Percentiles rank a stretch among this genome's conserved stretches.
These are phyloP conservation scores for Gymnogyps californianus DNA, from an alignment of 2,113 vertebrate genomes.

Conservation along the genomic window DNA sequence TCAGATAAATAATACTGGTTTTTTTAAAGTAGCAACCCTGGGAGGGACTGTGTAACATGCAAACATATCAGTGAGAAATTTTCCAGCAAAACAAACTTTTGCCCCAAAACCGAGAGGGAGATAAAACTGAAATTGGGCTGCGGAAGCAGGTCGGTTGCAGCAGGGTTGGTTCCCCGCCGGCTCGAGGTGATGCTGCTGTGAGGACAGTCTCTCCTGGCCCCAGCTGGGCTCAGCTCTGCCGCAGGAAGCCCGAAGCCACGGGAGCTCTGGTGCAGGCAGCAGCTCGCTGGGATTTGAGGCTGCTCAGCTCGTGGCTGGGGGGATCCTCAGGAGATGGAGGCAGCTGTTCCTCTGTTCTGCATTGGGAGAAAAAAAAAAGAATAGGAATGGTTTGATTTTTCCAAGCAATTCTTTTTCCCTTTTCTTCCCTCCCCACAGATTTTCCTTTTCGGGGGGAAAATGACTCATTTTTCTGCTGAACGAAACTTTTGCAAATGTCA, in stretches of 20 bases:
- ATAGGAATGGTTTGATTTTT: background rate
- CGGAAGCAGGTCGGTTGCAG: background rate
- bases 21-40: background rate
- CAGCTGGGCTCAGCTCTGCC: background rate
- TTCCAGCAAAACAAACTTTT: background rate
- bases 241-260: background rate
- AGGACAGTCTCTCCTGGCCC: background rate
- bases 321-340: background rate
- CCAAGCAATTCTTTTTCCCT: background rate
- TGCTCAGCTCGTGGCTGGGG: background rate
- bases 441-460: background rate
- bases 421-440: background rate
- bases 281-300: background rate
- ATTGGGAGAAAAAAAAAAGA: background rate
- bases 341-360: constrained; percentile 18
- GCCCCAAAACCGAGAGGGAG: background rate
- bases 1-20: background rate
- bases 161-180: background rate
- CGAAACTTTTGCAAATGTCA: constrained; percentile 38
- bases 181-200: background rate
- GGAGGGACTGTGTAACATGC: background rate
- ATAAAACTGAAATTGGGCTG: background rate
- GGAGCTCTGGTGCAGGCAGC: background rate
- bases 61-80: background rate
- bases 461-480: background rate